A percentile compares a stretch with the other conserved stretches of the same genome.
phyloP scores from a whole-genome alignment of 2,888 invertebrate species.

The Dioctria rufipes region DNA sequence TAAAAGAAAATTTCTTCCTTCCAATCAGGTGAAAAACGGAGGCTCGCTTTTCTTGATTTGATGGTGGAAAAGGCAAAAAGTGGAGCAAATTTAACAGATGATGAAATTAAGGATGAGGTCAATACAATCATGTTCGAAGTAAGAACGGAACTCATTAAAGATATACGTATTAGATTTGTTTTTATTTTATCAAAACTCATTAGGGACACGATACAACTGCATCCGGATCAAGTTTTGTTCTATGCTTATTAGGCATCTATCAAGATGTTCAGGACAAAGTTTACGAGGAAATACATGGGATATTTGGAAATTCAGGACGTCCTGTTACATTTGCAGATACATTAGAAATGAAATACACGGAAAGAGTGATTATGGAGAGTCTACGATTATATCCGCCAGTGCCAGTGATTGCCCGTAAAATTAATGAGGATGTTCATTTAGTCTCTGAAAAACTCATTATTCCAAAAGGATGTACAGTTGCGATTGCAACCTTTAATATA shows the following conservation, averaged over 20 bases:
- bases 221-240: constrained; percentile 89
- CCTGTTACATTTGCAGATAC: constrained; percentile 85
- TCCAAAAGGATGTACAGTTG: constrained; percentile 81
- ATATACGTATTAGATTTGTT: not conserved
- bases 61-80: constrained; percentile 88
- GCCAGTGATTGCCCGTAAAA: constrained; percentile 82
- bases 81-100: constrained; percentile 80
- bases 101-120: constrained; percentile 89
- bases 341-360: constrained; percentile 85
- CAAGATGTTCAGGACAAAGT: constrained; percentile 85
- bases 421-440: constrained; percentile 78
- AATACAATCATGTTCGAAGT: constrained; percentile 93
- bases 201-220: constrained; percentile 88
- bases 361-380: constrained; percentile 84
- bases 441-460: constrained; percentile 77
- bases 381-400: constrained; percentile 86
- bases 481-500: constrained; percentile 78
- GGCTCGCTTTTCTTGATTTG: constrained; percentile 90
- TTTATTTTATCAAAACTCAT: not conserved
- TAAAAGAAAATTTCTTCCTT: not conserved
- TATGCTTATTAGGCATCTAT: constrained; percentile 86
- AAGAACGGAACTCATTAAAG: constrained; percentile 49
- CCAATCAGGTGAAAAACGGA: constrained; percentile 80
- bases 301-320: constrained; percentile 85
- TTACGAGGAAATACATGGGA: constrained; percentile 81